Base-by-base conservation (phyloP, 2,113 vertebrate species). In the Chaetura pelagica region DNA sequence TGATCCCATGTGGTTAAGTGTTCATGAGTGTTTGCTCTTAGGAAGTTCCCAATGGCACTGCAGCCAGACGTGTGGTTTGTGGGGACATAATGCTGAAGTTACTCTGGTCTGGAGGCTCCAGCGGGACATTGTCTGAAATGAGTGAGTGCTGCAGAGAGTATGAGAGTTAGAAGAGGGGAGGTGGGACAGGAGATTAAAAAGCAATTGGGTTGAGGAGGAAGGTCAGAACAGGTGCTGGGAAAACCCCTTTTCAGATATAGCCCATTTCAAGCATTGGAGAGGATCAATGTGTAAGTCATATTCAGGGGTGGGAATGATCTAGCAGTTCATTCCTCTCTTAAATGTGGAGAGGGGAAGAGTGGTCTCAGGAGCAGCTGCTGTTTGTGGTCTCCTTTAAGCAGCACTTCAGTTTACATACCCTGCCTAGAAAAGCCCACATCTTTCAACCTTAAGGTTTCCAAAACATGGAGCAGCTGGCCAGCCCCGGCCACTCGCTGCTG, bases 381-480 rank as follows among this genome's bases (percentile, higher is more conserved):
- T 63, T 89, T 74, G 52, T 2, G 6, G 22, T 74, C 89, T 90
- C 40, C 62, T 84, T 78, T 72, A 75, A 82, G 48, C 52, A 77
- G 12, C 15, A 16, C 18, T 87, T 78, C n/a, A 24, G 24, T 81
- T 84, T 85, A 62, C 42, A 84, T 64, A 58, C n/a, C 19, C 38
- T 87, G 58, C 71, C 81, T 91, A 84, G 58, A 66, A 94, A 91
- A 94, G 84, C 84, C 81, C 89, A 66, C 42, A 49, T 84, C 58
- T 94, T 85, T 94, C 91, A 91, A 8, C 51, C 72, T 67, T 29
- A 67, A 63, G 66, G 49, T 92, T 97, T 95, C 69, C 84, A 75
- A 94, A 95, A 40, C 77, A 72, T 10, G 42, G 38, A 95, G 74
- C 89, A 89, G 89, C 87, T 93, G 87, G 48, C 44, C 30, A 89